Evolutionary conservation across 2,797 vertebrate species (phyloP).

Genomic region (Takifugu ocellatus): DNA sequence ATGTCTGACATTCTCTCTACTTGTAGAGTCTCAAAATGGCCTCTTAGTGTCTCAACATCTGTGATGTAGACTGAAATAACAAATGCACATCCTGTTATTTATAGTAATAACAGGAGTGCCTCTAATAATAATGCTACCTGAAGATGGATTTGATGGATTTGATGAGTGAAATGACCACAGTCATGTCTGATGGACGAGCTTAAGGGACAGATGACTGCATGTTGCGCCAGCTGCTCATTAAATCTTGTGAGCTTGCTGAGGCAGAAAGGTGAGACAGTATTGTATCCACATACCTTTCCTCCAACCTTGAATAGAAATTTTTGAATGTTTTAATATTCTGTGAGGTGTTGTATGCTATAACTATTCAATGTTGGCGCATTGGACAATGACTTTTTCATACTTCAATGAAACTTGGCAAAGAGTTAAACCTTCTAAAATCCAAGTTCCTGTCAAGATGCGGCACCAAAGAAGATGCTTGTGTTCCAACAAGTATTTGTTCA

Average conservation of each 20-base stretch:
- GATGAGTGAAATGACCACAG: conserved; percentile 58
- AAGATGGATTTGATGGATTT: conserved; percentile 68
- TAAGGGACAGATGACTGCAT: conserved; percentile 51
- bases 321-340: not conserved
- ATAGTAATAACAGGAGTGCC: conserved; percentile 66
- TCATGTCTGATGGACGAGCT: conserved; percentile 55
- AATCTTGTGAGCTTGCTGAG: conserved; percentile 51
- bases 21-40: conserved; percentile 48
- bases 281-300: conserved; percentile 30
- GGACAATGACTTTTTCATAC: no score
- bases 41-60: conserved; percentile 57
- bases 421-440: not conserved
- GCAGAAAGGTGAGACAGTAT: conserved; percentile 63
- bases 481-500: conserved; percentile 49
- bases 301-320: conserved; percentile 14
- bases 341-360: not conserved
- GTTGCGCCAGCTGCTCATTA: conserved; percentile 69
- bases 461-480: conserved; percentile 60
- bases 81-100: conserved; percentile 73
- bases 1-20: conserved; percentile 60
- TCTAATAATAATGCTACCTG: conserved; percentile 66
- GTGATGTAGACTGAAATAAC: conserved; percentile 61
- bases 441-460: conserved; percentile 16
- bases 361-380: no score
- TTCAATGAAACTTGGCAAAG: no score